Conservation (phyloP, 2,797 vertebrate species). For the Halcyon chelicuti region DNA sequence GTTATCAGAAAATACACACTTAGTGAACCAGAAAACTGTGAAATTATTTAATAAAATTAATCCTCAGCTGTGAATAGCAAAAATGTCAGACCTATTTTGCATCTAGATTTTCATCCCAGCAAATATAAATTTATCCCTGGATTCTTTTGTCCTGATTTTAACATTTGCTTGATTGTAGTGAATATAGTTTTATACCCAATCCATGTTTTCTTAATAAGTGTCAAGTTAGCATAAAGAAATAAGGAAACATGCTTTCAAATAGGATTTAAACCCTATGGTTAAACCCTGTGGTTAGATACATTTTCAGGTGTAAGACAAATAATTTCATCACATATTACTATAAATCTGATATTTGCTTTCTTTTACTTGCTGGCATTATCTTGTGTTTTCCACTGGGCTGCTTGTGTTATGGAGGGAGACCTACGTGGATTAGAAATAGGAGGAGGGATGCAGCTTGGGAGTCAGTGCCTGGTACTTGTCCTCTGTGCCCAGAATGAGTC, state of each 20-base stretch:
- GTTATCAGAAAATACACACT: constrained; percentile 22
- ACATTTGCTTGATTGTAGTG: constrained; percentile 22
- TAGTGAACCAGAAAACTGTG: constrained; percentile 38
- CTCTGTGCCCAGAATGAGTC: background rate
- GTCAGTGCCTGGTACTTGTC: background rate
- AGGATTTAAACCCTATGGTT: background rate
- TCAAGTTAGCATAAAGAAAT: constrained; percentile 26
- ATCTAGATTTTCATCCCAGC: constrained; percentile 54
- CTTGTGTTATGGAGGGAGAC: background rate
- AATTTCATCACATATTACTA: background rate
- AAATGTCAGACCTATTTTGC: constrained; percentile 57
- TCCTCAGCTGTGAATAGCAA: constrained; percentile 45
- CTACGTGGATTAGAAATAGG: background rate
- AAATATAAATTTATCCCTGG: constrained; percentile 49
- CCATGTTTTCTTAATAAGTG: constrained; percentile 11
- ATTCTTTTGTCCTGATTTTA: constrained; percentile 31
- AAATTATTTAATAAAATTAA: constrained; percentile 62
- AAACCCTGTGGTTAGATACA: background rate
- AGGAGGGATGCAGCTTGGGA: background rate
- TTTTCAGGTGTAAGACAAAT: background rate
- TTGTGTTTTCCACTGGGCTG: background rate
- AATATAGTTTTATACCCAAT: background rate
- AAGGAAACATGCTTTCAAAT: constrained; percentile 4
- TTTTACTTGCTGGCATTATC: background rate
- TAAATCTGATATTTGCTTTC: background rate